phyloP scores from a whole-genome alignment of 2,797 vertebrate genomes.

The Serranus cabrilla region DNA sequence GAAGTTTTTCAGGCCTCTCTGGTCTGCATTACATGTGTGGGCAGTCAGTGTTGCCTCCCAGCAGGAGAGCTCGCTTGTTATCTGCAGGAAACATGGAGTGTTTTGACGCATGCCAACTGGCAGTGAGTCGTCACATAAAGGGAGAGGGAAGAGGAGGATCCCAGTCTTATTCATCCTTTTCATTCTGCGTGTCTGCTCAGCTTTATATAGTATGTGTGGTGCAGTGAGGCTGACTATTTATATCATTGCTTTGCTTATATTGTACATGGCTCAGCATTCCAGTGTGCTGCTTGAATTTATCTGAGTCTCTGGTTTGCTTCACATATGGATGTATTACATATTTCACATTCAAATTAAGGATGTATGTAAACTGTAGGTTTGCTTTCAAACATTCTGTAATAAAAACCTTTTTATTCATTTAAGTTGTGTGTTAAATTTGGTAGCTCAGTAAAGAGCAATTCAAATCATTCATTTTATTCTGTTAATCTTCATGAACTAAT shows the following conservation, averaged over 20 bases:
- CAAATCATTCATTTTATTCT: background rate
- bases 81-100: slow-evolving; percentile 52
- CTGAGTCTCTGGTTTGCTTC: background rate
- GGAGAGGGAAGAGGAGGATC: background rate
- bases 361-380: too few species aligned
- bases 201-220: background rate
- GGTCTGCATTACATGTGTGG: slow-evolving; percentile 20
- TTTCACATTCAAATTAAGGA: too few species aligned
- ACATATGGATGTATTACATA: background rate
- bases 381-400: too few species aligned
- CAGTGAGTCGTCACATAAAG: slow-evolving; percentile 9
- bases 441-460: too few species aligned
- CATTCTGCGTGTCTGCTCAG: background rate
- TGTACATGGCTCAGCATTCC: background rate
- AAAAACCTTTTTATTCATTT: too few species aligned
- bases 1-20: slow-evolving; percentile 18
- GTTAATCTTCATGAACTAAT: background rate
- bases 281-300: background rate
- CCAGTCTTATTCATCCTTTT: background rate
- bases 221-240: slow-evolving; percentile 1
- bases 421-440: too few species aligned
- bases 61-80: slow-evolving; percentile 34
- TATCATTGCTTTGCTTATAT: background rate
- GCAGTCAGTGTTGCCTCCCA: slow-evolving; percentile 22
- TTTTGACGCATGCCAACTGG: slow-evolving; percentile 20